Evolutionary conservation across 2,113 vertebrate genomes (phyloP), one percentile per base, ranked within the genome.

Genomic region (Cyprinodon brontotheroides): DNA sequence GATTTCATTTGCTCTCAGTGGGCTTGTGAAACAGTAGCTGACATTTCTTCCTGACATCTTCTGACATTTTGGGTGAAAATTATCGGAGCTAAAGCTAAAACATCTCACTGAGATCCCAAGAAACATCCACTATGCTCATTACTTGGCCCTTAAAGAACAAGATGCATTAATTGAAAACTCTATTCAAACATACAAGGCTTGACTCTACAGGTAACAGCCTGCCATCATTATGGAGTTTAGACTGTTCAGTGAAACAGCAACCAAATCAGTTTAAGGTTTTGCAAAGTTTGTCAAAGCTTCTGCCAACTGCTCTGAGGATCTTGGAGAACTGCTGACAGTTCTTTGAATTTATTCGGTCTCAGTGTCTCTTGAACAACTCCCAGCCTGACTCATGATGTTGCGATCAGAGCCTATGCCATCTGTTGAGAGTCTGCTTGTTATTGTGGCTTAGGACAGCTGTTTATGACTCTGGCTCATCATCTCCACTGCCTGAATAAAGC

Each of bases 1-100:
- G 82, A 84, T 90, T 86, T 61, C 65, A 70, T 89, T 86, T 83
- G 6, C 70, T 74, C 69, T 82, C 68, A 13, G 22, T 70, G 39
- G 74, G 70, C 72, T 47, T 59, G 3, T 36, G 61, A 79, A 74
- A 72, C 68, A 60, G 66, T 4, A 73, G 78, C 68, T 72, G 69
- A 74, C 60, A 77, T 76, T 80, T 77, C 57, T 39, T 77, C 37
- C 11, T 61, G 41, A 75, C 36, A 62, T 15, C 38, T 48, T 57
- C 39, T 77, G 68, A 77, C 22, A 53, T 65, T 65, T 72, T 62
- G 39, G 47, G 15, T 63, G 5, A 29, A 4, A 62, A 65, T 29
- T 66, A 15, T 59, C 59, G 14, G 43, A 13, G 15, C 45, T 48
- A 3, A 59, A 8, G 40, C 9, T 9, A 7, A 41, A 70, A 70